Evolutionary conservation across 2,113 vertebrate genomes (phyloP).

Genomic region (Corythornis madagascariensis): DNA sequence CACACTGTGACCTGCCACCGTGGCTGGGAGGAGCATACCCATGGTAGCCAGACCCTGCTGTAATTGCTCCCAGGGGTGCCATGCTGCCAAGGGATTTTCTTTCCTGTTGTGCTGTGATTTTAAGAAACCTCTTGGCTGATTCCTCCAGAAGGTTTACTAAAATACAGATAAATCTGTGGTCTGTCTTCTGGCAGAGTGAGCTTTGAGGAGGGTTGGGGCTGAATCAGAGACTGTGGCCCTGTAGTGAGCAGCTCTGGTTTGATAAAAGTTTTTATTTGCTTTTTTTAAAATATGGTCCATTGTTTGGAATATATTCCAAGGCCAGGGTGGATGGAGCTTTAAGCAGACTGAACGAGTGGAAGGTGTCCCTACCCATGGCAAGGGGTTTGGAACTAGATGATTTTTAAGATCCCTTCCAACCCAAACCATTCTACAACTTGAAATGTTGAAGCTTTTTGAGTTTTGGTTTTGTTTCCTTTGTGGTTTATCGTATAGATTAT

Average conservation of each 20-base stretch:
- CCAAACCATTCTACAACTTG: neutral
- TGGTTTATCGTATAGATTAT: too few relatives aligned
- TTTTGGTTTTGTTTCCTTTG: neutral
- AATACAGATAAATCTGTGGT: neutral
- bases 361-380: neutral
- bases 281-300: neutral
- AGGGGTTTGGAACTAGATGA: neutral
- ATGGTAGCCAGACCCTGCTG: fast-evolving
- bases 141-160: neutral
- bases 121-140: neutral
- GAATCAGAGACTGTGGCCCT: neutral
- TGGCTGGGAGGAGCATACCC: neutral
- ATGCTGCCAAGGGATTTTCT: neutral
- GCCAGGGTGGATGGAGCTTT: neutral
- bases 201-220: neutral
- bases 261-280: neutral
- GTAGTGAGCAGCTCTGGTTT: neutral
- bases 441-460: neutral
- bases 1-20: too few relatives aligned
- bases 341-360: neutral
- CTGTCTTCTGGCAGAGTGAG: neutral
- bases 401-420: neutral
- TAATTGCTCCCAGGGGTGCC: neutral
- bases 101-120: neutral
- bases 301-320: neutral